Base-by-base conservation (phyloP, 2,797 vertebrate genomes). In the Distichodus sexfasciatus region DNA sequence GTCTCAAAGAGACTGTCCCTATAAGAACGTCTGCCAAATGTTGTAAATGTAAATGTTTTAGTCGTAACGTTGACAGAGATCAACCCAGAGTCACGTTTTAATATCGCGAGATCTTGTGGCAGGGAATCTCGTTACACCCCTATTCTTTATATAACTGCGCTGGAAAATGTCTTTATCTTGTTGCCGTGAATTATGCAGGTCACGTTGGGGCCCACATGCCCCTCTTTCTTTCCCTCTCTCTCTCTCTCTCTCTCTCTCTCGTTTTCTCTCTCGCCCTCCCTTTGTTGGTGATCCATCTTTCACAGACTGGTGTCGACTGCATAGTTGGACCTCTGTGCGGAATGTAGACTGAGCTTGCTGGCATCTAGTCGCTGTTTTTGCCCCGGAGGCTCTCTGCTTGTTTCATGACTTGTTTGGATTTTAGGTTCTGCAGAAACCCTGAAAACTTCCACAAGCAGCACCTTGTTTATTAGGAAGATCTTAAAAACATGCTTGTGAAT, bases 261-360 rank as follows among this genome's bases (percentile, higher is more conserved):
- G 28, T 28, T 46, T 14, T 63, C 44, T 8, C 26, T 28, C 0
- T 66, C 75, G 47, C 75, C 36, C 9, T 36, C 61, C 12, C 75
- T 59, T 76, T 81, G 40, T 70, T 69, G 69, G 61, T 64, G 75
- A 67, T 63, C 79, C 60, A 81, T 81, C 75, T 38, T 76, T 79
- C 51, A 4, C 51, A 4, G 69, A 76, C 66, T 51, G 59, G 43
- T 43, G 69, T 69, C 63, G 29, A 58, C 61, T 76, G 76, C 82
- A 76, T 84, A 84, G 84, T 85, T 85, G 79, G 80, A 83, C 71
- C 72, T 46, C 28, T 17, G 71, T 83, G 82, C 71, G 85, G 84
- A 88, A 88, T 89, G 82, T 84, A 66, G 24, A 62, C 72, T 72
- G 44, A 77, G 74, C 73, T 79, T 50, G 80, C 72, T 66, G 76